These are phyloP conservation scores for Cephus cinctus DNA, from an alignment of 1,140 invertebrate genomes.

Conservation along the genomic window DNA sequence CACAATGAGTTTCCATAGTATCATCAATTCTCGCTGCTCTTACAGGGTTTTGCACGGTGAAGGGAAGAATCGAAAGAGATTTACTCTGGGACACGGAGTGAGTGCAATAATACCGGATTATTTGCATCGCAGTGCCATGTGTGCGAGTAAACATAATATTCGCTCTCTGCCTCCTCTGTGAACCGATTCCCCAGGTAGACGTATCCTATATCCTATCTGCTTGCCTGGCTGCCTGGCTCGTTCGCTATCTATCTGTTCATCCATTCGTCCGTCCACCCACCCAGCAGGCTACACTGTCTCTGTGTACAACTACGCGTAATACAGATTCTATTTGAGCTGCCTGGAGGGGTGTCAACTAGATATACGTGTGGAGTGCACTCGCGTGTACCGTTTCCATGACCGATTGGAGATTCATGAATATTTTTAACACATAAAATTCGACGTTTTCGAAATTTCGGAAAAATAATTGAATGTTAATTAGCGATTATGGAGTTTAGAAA, in stretches of 20 bases:
- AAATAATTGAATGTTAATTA: too few relatives aligned
- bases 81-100: constrained; percentile 31
- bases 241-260: constrained; percentile 24
- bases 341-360: constrained; percentile 55
- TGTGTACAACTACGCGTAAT: constrained; percentile 48
- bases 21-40: too few relatives aligned
- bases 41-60: too few relatives aligned
- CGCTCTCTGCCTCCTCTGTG: constrained; percentile 50
- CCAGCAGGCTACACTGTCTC: too few relatives aligned
- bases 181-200: constrained; percentile 48
- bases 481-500: too few relatives aligned
- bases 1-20: too few relatives aligned
- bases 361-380: too few relatives aligned
- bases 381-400: too few relatives aligned
- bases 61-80: constrained; percentile 22
- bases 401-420: too few relatives aligned
- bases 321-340: constrained; percentile 54
- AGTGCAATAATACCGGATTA: constrained; percentile 59
- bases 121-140: constrained; percentile 56
- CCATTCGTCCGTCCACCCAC: too few relatives aligned
- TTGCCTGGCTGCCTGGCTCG: constrained; percentile 26
- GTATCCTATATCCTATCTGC: constrained; percentile 17
- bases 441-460: too few relatives aligned
- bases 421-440: too few relatives aligned
- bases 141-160: constrained; percentile 58